phyloP scores from a whole-genome alignment of 53 echinoderm and acorn worm species.

The Astropecten irregularis region DNA sequence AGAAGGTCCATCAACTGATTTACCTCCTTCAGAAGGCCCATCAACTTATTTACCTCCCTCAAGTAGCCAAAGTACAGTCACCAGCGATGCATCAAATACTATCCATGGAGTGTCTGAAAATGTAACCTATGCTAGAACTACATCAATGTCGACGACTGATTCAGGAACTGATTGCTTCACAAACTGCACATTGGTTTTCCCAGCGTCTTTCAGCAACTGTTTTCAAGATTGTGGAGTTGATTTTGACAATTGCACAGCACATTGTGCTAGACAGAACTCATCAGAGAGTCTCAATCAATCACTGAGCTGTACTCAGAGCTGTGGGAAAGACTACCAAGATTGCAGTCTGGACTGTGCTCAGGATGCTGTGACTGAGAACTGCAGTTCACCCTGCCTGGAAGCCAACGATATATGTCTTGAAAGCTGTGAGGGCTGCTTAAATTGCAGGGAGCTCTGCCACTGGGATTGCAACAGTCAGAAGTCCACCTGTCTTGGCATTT shows the following conservation, averaged over 20 bases:
- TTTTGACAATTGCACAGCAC: constrained; percentile 4
- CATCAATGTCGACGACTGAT: background rate
- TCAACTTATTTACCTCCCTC: background rate
- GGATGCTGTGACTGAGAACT: constrained; percentile 9
- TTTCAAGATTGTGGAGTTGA: background rate
- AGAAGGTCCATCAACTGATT: constrained; percentile 37
- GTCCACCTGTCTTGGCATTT: constrained; percentile 13
- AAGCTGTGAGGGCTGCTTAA: constrained; percentile 19
- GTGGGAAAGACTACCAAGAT: constrained; percentile 2
- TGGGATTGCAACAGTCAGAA: constrained; percentile 38
- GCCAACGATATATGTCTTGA: background rate
- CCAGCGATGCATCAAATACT: background rate
- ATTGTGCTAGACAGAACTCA: constrained; percentile 9
- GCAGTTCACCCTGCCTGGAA: constrained; percentile 42
- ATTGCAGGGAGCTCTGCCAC: constrained; percentile 29
- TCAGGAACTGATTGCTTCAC: background rate
- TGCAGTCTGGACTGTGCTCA: constrained; percentile 25
- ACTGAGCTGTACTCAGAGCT: constrained; percentile 1
- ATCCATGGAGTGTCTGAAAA: background rate
- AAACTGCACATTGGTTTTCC: constrained; percentile 2
- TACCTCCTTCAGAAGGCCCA: too few species aligned
- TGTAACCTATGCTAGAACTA: background rate
- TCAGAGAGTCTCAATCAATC: constrained; percentile 3
- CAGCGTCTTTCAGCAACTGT: constrained; percentile 2
- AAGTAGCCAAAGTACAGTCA: background rate